Conservation (phyloP, 2,113 vertebrate species). For the Dermatemys mawii region DNA sequence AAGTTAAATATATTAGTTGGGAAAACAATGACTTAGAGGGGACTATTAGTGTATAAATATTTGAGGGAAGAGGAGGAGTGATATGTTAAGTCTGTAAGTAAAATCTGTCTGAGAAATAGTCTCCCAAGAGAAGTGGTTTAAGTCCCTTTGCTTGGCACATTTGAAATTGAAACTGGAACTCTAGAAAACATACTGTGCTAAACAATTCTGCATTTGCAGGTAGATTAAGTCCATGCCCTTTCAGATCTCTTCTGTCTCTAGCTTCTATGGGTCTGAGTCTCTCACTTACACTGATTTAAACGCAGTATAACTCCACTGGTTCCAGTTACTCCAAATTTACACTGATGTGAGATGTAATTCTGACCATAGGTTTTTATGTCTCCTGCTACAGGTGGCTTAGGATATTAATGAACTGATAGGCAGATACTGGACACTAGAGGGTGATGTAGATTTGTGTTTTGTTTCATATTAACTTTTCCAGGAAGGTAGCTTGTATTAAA, state of each 20-base stretch:
- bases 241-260: rapidly evolving
- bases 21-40: background rate
- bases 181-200: background rate
- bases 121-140: background rate
- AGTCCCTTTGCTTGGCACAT: background rate
- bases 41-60: background rate
- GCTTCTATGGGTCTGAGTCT: too few relatives aligned
- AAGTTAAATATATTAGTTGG: background rate
- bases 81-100: background rate
- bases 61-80: background rate
- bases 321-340: rapidly evolving
- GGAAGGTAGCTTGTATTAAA: background rate
- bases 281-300: background rate
- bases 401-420: rapidly evolving
- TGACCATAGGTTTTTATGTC: background rate
- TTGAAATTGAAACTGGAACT: background rate
- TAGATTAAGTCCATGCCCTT: rapidly evolving
- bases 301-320: rapidly evolving
- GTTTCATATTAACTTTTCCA: rapidly evolving
- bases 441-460: background rate
- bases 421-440: slow-evolving; percentile 34
- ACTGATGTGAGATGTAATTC: background rate
- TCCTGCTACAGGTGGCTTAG: rapidly evolving
- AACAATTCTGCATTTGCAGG: background rate
- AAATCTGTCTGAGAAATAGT: background rate